phyloP scores from a whole-genome alignment of 2,113 vertebrate species.

The Ochotona curzoniae region DNA sequence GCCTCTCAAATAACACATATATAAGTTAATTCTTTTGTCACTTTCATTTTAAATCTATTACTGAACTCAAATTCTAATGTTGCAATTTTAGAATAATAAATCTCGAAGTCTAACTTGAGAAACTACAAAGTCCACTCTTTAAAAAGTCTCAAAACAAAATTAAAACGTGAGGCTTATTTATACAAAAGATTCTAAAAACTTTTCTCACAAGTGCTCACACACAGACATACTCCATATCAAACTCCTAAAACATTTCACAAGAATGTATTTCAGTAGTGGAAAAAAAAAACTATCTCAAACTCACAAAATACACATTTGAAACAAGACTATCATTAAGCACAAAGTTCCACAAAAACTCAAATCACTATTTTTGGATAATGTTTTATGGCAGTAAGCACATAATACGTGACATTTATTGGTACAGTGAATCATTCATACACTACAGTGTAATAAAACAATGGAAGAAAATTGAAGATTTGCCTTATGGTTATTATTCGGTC shows the following conservation, averaged over 20 bases:
- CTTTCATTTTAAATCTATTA: conserved; percentile 12
- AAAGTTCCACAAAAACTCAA: conserved; percentile 46
- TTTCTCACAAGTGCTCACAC: neutral
- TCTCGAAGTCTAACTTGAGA: conserved; percentile 40
- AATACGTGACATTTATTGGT: no score
- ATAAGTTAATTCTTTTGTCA: no score
- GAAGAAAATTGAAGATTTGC: conserved; percentile 82
- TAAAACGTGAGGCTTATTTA: neutral
- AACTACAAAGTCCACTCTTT: neutral
- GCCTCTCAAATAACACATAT: no score
- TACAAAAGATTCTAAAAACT: conserved; percentile 37
- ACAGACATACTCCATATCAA: neutral
- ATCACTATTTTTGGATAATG: neutral
- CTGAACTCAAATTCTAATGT: conserved; percentile 27
- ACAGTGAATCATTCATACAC: neutral
- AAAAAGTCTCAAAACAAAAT: conserved; percentile 13
- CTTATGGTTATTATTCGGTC: conserved; percentile 99
- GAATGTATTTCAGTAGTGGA: neutral
- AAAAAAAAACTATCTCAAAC: neutral
- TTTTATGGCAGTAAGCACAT: no score
- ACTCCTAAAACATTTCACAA: conserved; percentile 5
- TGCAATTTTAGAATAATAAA: conserved; percentile 27
- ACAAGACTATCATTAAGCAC: neutral
- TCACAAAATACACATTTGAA: neutral
- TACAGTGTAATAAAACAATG: conserved; percentile 27